These are phyloP conservation scores for Anolis carolinensis DNA, from an alignment of 2,113 vertebrate species.

Conservation along the genomic window DNA sequence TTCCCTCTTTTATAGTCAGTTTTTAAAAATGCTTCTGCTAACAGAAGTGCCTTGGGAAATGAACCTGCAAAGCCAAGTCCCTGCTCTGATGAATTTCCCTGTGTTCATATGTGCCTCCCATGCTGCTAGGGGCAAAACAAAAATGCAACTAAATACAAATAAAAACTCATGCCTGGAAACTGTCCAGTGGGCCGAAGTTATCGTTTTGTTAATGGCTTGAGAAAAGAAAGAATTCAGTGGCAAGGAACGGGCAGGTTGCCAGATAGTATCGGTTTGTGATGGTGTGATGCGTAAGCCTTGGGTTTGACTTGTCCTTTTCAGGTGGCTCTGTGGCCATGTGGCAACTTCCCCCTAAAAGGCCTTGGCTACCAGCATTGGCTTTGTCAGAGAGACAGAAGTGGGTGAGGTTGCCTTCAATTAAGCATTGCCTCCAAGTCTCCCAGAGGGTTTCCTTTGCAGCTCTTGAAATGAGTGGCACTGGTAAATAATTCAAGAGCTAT, in stretches of 20 bases:
- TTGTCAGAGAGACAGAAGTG: background rate
- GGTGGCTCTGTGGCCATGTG: no score
- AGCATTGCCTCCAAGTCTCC: slow-evolving; percentile 5
- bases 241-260: no score
- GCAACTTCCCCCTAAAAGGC: background rate
- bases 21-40: background rate
- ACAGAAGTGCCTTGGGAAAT: slow-evolving; percentile 11
- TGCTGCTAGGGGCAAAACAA: background rate
- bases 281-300: no score
- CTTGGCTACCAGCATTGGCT: slow-evolving; percentile 2
- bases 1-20: no score
- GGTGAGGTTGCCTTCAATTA: slow-evolving; percentile 19
- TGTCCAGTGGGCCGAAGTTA: background rate
- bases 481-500: slow-evolving; percentile 21
- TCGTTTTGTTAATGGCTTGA: background rate
- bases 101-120: slow-evolving; percentile 32
- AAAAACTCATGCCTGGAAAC: background rate
- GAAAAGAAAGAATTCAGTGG: no score
- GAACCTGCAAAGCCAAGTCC: background rate
- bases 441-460: slow-evolving; percentile 13
- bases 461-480: background rate
- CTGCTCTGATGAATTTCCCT: background rate
- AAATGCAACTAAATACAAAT: background rate
- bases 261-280: no score
- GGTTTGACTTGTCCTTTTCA: no score